Evolutionary conservation across 2,113 vertebrate species (phyloP).

Genomic region (Lamprologus lemairii): DNA sequence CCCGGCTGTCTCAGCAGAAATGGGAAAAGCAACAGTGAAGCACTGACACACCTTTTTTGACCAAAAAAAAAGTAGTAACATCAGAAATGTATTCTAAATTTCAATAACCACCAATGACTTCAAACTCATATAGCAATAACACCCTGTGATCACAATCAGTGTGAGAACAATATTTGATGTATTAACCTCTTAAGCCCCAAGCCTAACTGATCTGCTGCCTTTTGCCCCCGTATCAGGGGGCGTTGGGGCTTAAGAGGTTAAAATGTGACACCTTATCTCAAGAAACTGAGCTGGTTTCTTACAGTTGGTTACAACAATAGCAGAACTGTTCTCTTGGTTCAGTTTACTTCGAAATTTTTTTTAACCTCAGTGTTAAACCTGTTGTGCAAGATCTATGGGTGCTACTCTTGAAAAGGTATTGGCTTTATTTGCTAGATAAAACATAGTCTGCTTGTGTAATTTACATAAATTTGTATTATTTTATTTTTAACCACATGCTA

Average conservation of each 20-base stretch:
- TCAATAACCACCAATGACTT: neutral
- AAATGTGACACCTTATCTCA: neutral
- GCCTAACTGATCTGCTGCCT: too few relatives aligned
- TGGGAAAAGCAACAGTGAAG: neutral
- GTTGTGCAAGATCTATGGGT: constrained; percentile 11
- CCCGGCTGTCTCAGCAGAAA: rapidly evolving
- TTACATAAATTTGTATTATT: neutral
- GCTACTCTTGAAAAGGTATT: neutral
- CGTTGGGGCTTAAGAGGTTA: too few relatives aligned
- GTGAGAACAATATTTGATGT: neutral
- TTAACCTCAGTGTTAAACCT: constrained; percentile 21
- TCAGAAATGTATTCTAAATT: neutral
- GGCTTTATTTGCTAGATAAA: neutral
- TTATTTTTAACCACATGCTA: neutral
- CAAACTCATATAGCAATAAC: neutral
- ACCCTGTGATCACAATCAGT: neutral
- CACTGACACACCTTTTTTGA: rapidly evolving
- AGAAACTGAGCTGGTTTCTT: neutral
- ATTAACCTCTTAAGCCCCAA: too few relatives aligned
- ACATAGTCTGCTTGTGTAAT: neutral
- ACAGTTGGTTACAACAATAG: neutral
- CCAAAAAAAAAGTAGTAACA: neutral
- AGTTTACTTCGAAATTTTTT: neutral
- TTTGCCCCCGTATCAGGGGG: too few relatives aligned
- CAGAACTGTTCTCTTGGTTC: neutral